Evolutionary conservation across 2,113 vertebrate species (phyloP), one percentile per base, ranked within the genome.

Genomic region (Festucalex cinctus): DNA sequence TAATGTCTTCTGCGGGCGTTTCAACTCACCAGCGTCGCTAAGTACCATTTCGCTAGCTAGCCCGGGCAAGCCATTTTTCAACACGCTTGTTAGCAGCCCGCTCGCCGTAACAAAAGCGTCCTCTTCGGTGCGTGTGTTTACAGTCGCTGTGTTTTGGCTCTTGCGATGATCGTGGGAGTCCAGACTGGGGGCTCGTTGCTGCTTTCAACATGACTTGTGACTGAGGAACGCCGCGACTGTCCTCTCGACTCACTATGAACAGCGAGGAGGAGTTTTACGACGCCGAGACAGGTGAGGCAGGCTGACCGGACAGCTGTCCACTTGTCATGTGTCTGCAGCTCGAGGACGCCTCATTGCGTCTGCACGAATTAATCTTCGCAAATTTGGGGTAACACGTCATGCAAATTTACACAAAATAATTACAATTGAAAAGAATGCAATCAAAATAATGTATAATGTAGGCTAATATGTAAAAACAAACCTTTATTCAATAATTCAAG

Each of bases 191-290:
- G 56, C 66, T 78, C 76, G 86, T 65, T 76, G 53, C 36, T 41
- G 72, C 10, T 75, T 80, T 68, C 80, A 83, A 78, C 58, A 90
- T 90, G 88, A 81, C 78, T 79, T 86, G 72, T 78, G 80, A 89
- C 71, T 79, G 80, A 90, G 77, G 91, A 75, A 88, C n/a, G n/a
- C n/a, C n/a, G n/a, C n/a, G n/a, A n/a, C 79, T 32, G 26, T 32
- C 54, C 65, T 59, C 54, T 77, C 68, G 76, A 80, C 84, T 86
- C 88, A 91, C 67, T 53, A 99, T 99, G 97, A 96, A 95, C 90
- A 95, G 94, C 77, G 97, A 98, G 75, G 97, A 98, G 60, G 96
- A 99, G 80, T 99, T 98, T 86, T 99, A 94, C 88, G 97, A 99
- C 86, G 97, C 97, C 61, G 94, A 98, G 83, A 95, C 97, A 83